These are phyloP conservation scores for Doryteuthis pealeii DNA, from an alignment of 1,140 invertebrate genomes.

Conservation along the genomic window DNA sequence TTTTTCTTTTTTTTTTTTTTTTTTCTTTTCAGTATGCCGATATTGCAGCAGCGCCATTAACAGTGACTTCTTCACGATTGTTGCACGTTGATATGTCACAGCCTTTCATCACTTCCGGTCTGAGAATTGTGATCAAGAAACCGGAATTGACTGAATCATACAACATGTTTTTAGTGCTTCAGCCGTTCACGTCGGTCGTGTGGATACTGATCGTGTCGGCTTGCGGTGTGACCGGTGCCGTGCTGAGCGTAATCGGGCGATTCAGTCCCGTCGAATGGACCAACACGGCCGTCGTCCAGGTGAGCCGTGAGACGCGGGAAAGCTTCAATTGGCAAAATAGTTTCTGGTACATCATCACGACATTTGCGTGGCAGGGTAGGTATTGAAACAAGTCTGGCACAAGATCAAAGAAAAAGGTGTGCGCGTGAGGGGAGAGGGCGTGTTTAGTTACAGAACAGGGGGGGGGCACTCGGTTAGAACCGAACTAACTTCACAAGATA, in stretches of 20 bases:
- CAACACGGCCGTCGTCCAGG: conserved; percentile 25
- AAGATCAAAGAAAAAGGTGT: no score
- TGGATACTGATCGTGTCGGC: conserved; percentile 86
- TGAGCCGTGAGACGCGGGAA: conserved; percentile 18
- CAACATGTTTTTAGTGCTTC: conserved; percentile 87
- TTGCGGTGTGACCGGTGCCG: conserved; percentile 79
- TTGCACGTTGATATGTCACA: conserved; percentile 19
- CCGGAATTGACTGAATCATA: conserved; percentile 67
- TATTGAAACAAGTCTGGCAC: no score
- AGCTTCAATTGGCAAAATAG: conserved; percentile 27
- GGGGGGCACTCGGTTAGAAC: no score
- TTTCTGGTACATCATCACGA: conserved; percentile 27
- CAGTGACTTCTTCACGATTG: conserved; percentile 11
- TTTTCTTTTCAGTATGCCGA: conserved; percentile 25
- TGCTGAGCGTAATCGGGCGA: conserved; percentile 84
- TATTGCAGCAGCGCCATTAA: conserved; percentile 27
- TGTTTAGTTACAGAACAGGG: no score
- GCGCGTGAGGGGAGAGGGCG: no score
- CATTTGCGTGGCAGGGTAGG: conserved; percentile 29
- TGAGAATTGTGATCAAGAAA: conserved; percentile 25
- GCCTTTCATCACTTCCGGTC: conserved; percentile 24
- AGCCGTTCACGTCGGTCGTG: conserved; percentile 93
- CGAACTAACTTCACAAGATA: no score
- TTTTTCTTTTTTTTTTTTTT: no score
- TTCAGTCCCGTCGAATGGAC: conserved; percentile 93